Evolutionary conservation across 2,113 vertebrate species (phyloP), one percentile per base, ranked within the genome.

Genomic region (Gnathonemus longibarbis): DNA sequence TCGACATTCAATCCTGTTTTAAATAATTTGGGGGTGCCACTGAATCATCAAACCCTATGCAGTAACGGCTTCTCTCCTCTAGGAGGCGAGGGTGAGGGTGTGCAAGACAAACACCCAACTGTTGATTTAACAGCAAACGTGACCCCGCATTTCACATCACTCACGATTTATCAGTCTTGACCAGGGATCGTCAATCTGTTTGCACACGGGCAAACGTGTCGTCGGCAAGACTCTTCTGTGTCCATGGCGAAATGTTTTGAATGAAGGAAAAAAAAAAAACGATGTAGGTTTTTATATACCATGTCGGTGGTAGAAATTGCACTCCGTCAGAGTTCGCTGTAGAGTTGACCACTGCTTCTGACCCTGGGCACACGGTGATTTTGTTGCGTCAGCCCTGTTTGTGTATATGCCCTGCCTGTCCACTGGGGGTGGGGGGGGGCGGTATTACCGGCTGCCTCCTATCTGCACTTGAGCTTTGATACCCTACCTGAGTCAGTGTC

Each of bases 1-100:
- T 45, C 5, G 89, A 62, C 9, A 21, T 84, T 62, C 27, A 31
- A 19, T 35, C 50, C 50, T 35, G 42, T 50, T 84, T 39, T 89
- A 58, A 84, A 66, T 85, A 84, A 84, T 89, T 89, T 62, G 80
- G 39, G 45, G 39, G 39, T 48, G 52, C 31, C 49, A 56, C 48
- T 45, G 80, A 62, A 50, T 89, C 50, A 52, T 85, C n/a, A 39
- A 85, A 56, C 13, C 35, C 21, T 19, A n/a, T 10, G 3, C 11
- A 53, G 27, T 15, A 48, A 84, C 74, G 42, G 35, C 31, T 27
- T 27, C 74, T 84, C 70, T 6, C 27, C 62, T 13, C 83, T 46
- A 48, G 45, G 83, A 48, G 45, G 5, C 15, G 19, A 80, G 5
- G 27, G 31, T 17, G 31, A 24, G 11, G 74, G 48, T 10, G 35